Evolutionary conservation across 2,113 vertebrate species (phyloP).

Genomic region (Phodopus roborovskii): DNA sequence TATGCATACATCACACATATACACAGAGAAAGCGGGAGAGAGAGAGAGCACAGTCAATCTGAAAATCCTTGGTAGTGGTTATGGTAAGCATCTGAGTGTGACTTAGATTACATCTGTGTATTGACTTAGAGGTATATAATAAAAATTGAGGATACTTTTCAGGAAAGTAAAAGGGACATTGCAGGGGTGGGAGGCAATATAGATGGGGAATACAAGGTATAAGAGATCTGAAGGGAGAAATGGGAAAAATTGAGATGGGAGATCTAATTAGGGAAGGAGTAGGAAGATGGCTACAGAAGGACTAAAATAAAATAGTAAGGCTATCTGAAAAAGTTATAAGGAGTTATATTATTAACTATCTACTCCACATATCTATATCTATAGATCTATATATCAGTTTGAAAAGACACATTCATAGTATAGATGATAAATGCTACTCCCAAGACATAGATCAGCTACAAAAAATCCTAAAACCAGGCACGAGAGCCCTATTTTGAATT

Average conservation of each 20-base stretch:
- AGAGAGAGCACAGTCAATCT: conserved; percentile 6
- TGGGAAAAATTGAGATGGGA: neutral
- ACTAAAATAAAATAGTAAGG: neutral
- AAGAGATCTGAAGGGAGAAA: neutral
- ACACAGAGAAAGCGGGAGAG: neutral
- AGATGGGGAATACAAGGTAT: neutral
- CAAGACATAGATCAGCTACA: neutral
- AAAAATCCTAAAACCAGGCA: neutral
- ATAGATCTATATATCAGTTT: too few relatives aligned
- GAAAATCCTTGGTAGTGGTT: conserved; percentile 62
- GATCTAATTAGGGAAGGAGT: neutral
- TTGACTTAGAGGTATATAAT: conserved; percentile 32
- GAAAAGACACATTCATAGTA: neutral
- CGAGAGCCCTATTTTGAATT: neutral
- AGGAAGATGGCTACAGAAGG: neutral
- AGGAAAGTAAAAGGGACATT: neutral
- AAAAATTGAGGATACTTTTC: neutral
- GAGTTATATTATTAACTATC: neutral
- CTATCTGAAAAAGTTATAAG: neutral
- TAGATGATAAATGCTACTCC: neutral
- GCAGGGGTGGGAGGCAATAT: neutral
- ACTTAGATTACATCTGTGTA: conserved; percentile 79
- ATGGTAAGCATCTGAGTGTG: conserved; percentile 38
- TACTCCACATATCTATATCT: neutral
- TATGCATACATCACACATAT: too few relatives aligned